Base-by-base conservation (phyloP, 2,888 invertebrate genomes). In the Furcula furcula region DNA sequence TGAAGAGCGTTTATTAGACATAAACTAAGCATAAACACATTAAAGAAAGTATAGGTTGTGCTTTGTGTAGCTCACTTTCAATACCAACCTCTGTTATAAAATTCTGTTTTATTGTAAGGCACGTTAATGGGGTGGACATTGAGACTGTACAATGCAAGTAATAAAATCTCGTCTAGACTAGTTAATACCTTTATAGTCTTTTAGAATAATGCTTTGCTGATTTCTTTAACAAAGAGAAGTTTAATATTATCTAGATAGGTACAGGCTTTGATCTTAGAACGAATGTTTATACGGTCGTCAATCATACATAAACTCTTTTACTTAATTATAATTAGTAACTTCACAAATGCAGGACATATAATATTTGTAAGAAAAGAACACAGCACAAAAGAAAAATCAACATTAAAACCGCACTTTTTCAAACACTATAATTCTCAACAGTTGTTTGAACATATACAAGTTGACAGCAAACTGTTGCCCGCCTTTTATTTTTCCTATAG, bases 401-500 rank as follows among this genome's bases (percentile, higher is more conserved):
- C 29, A 26, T 46, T 41, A 30, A 45, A 45, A 40, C 36, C 27
- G 29, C 36, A 40, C 41, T 54, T 50, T 54, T 57, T 46, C 41
- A 50, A 57, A 54, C 35, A 46, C 41, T 42, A 59, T 64, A 55
- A 56, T 58, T 58, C 57, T 54, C 46, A 44, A 46, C 45, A 56
- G 50, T 53, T 44, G 54, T 52, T 57, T 48, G 35, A 54, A 40
- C 57, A 34, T 46, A 50, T 53, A 46, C 55, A 48, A 57, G 48
- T 57, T 51, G 55, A 56, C 56, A 51, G 48, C 48, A 55, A 81
- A 80, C 81, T 83, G 83, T 82, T 84, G 85, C 75, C 80, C 74
- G 67, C 64, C 65, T 81, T 83, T 80, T 82, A 79, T 83, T 84
- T 78, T 71, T 69, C 72, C 70, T 71, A 78, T 75, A 72, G 77